Evolutionary conservation across 1,140 invertebrate genomes (phyloP).

Genomic region (Rhyzopertha dominica): DNA sequence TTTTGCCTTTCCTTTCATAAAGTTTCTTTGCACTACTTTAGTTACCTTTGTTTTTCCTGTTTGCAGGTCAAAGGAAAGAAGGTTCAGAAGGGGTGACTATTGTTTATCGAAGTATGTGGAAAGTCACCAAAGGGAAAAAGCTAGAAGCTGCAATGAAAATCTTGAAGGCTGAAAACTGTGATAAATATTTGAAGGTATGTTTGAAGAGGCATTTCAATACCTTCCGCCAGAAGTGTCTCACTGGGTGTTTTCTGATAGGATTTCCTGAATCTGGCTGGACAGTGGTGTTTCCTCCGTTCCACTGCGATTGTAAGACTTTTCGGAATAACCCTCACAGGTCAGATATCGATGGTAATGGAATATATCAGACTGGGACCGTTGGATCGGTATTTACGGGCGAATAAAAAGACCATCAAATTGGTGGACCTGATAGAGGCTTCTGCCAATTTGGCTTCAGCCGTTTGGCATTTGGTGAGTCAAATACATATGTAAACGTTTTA

Average conservation of each 20-base stretch:
- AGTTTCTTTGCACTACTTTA: too few relatives aligned
- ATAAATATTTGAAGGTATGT: conserved; percentile 53
- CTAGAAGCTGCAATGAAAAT: conserved; percentile 70
- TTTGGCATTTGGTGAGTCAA: conserved; percentile 68
- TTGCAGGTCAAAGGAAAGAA: conserved; percentile 55
- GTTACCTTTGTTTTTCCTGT: too few relatives aligned
- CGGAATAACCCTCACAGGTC: conserved; percentile 67
- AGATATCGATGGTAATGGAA: conserved; percentile 75
- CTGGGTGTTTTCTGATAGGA: conserved; percentile 54
- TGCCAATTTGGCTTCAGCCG: conserved; percentile 67
- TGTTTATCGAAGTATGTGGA: conserved; percentile 63
- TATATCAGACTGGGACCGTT: conserved; percentile 71
- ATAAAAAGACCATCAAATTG: conserved; percentile 54
- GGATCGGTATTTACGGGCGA: conserved; percentile 62
- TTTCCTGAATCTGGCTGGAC: conserved; percentile 67
- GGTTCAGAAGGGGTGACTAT: conserved; percentile 57
- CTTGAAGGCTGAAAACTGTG: conserved; percentile 58
- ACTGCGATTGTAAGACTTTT: conserved; percentile 67
- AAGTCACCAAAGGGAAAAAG: conserved; percentile 62
- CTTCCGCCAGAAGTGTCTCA: too few relatives aligned
- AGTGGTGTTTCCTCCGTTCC: conserved; percentile 71
- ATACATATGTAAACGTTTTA: conserved; percentile 21
- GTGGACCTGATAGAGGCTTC: conserved; percentile 75
- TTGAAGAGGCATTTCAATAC: too few relatives aligned
- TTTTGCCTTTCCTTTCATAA: too few relatives aligned